Evolutionary conservation across 2,113 vertebrate species (phyloP).

Genomic region (Narcine bancroftii): DNA sequence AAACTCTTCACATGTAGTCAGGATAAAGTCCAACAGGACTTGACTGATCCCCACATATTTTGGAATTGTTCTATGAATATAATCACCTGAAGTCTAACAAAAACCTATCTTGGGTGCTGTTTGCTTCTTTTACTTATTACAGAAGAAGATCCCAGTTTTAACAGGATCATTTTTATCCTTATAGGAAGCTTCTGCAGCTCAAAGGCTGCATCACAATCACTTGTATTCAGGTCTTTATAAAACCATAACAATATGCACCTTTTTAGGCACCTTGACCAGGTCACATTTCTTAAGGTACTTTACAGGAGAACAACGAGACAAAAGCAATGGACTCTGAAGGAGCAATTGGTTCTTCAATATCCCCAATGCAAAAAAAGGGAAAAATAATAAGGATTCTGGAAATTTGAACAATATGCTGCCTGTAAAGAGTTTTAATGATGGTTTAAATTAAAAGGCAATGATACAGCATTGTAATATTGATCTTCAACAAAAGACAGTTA

Average conservation of each 20-base stretch:
- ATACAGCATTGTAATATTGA: not conserved
- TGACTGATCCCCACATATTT: not conserved
- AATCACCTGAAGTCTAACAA: too few relatives aligned
- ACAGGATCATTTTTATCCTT: not conserved
- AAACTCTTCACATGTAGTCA: too few relatives aligned
- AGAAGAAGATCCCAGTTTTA: not conserved
- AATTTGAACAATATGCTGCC: too few relatives aligned
- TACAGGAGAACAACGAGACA: not conserved
- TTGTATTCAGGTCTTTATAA: too few relatives aligned
- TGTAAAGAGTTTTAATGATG: too few relatives aligned
- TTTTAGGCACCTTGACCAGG: not conserved
- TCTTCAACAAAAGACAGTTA: not conserved
- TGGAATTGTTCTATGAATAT: too few relatives aligned
- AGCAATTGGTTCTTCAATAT: too few relatives aligned
- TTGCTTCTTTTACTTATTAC: not conserved
- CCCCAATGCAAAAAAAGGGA: too few relatives aligned
- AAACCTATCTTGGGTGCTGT: not conserved
- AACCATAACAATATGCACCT: not conserved
- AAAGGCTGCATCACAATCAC: not conserved
- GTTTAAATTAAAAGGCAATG: not conserved
- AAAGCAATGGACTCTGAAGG: not conserved
- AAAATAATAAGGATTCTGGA: too few relatives aligned
- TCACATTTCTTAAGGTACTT: not conserved
- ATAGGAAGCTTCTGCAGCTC: too few relatives aligned
- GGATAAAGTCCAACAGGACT: too few relatives aligned